Percentiles rank a stretch among this genome's conserved stretches.
phyloP scores from a whole-genome alignment of 2,888 invertebrate species.

The Pharmacophagus antenor region DNA sequence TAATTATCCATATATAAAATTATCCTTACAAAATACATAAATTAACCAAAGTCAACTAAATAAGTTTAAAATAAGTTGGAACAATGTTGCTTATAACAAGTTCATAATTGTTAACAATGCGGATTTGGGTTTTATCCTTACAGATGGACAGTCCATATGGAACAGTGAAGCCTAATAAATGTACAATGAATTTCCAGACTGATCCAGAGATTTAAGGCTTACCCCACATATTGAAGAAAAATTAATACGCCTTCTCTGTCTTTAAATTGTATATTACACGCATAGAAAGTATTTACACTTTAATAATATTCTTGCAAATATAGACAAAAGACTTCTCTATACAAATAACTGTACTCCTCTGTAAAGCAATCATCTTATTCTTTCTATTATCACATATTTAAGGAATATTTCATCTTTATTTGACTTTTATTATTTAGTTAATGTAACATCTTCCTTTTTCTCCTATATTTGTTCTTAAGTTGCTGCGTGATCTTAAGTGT shows the following conservation, averaged over 20 bases:
- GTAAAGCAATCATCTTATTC: no score
- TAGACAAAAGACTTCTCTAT: no score
- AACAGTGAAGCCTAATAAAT: conserved; percentile 11
- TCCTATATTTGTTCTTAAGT: no score
- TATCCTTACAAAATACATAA: no score
- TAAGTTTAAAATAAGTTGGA: neutral
- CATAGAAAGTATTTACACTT: neutral
- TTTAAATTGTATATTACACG: neutral
- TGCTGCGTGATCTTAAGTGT: no score
- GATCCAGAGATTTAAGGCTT: conserved; percentile 14
- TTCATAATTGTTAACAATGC: neutral
- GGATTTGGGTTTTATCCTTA: neutral
- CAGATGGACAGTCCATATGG: conserved; percentile 17
- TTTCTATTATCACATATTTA: no score
- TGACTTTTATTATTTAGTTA: no score
- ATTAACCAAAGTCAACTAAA: neutral
- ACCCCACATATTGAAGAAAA: conserved; percentile 11
- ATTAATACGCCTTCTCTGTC: conserved; percentile 5
- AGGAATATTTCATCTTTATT: no score
- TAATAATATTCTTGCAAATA: no score
- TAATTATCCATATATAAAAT: no score
- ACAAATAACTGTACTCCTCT: no score
- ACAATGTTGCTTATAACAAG: conserved; percentile 1
- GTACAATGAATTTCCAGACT: neutral
- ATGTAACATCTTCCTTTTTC: no score